Conservation (phyloP, 64 coral and sea anemone species). For the Montipora foliosa region DNA sequence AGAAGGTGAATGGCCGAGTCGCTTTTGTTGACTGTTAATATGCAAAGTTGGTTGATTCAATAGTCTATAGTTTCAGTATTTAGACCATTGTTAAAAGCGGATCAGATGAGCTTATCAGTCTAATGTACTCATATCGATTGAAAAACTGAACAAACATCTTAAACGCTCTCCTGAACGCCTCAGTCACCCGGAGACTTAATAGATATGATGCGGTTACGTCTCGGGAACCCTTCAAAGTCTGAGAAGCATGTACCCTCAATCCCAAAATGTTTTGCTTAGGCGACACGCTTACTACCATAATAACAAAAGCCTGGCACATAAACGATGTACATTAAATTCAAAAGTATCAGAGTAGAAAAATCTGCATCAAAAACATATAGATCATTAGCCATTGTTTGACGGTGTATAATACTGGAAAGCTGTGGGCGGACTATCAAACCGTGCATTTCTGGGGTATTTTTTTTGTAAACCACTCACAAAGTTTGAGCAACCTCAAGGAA, state of each 20-base stretch:
- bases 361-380: not conserved
- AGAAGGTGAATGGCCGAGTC: not conserved
- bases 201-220: not conserved
- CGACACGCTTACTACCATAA: not conserved
- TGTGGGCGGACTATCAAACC: too few species aligned
- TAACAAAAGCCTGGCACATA: not conserved
- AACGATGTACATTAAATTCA: not conserved
- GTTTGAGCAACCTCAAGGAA: too few species aligned
- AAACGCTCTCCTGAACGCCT: not conserved
- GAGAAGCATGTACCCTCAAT: not conserved
- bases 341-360: not conserved
- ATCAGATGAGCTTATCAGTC: not conserved
- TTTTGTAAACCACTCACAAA: too few species aligned
- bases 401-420: not conserved
- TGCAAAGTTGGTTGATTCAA: not conserved
- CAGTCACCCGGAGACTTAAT: too few species aligned
- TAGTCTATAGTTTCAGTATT: not conserved
- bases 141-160: not conserved
- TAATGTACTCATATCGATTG: not conserved
- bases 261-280: not conserved
- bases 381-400: not conserved
- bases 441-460: too few species aligned
- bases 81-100: conserved; percentile 29
- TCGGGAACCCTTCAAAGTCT: not conserved
- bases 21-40: not conserved